phyloP scores from a whole-genome alignment of 2,797 vertebrate species.

The Distichodus sexfasciatus region DNA sequence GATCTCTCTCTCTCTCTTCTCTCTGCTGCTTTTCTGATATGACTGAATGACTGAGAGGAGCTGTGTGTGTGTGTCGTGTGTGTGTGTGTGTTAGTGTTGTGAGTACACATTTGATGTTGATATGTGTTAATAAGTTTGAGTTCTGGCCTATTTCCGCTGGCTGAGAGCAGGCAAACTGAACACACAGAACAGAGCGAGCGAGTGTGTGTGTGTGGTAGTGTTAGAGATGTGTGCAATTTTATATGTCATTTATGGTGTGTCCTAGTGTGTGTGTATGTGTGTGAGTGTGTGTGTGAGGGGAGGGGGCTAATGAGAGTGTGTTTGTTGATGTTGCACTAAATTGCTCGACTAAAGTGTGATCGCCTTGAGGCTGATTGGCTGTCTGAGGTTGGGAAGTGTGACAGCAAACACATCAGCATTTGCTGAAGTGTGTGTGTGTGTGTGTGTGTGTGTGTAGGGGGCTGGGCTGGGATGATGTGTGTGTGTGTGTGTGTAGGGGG shows the following conservation, averaged over 20 bases:
- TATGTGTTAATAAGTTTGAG: constrained; percentile 30
- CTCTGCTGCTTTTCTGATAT: too few species aligned
- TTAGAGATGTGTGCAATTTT: too few species aligned
- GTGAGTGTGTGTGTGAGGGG: constrained; percentile 11
- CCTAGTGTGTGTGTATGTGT: not conserved
- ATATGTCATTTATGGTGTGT: too few species aligned
- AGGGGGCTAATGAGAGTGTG: constrained; percentile 21
- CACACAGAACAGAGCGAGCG: constrained; percentile 16
- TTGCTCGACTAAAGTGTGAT: constrained; percentile 40
- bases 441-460: too few species aligned
- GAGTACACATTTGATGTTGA: constrained; percentile 28
- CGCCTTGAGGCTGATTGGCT: constrained; percentile 16
- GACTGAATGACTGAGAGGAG: not conserved
- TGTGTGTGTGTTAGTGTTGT: constrained; percentile 14
- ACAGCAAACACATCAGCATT: constrained; percentile 30
- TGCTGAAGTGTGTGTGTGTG: too few species aligned
- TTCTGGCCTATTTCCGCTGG: constrained; percentile 30
- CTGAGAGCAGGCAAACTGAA: not conserved
- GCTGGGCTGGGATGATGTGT: too few species aligned
- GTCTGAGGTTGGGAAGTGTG: too few species aligned
- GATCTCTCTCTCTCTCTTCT: too few species aligned
- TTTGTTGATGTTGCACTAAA: constrained; percentile 32
- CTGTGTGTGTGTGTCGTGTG: constrained; percentile 13
- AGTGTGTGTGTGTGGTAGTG: too few species aligned
- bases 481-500: too few species aligned